phyloP scores from a whole-genome alignment of 2,113 vertebrate species.

The Abramis brama region DNA sequence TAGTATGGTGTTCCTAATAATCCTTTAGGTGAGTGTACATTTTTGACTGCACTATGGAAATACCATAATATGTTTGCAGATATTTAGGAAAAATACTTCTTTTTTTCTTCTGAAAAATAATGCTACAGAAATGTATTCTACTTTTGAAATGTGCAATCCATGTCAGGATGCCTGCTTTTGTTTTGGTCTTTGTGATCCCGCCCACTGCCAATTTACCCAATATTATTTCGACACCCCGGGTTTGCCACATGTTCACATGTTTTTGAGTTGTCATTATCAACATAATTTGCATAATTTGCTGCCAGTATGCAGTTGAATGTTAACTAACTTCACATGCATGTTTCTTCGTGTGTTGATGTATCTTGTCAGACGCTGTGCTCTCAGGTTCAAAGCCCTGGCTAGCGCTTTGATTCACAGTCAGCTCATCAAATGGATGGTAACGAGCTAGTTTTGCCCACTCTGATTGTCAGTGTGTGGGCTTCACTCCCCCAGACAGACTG shows the following conservation, averaged over 20 bases:
- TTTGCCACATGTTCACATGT: background rate
- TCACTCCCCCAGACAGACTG: constrained; percentile 41
- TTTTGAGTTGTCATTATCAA: constrained; percentile 8
- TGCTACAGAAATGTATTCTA: too few relatives aligned
- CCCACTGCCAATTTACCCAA: too few relatives aligned
- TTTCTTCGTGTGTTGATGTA: constrained; percentile 50
- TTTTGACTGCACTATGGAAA: too few relatives aligned
- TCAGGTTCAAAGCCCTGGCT: constrained; percentile 54
- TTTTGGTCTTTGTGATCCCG: too few relatives aligned
- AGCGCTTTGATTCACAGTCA: constrained; percentile 52
- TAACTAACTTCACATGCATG: constrained; percentile 32
- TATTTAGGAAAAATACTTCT: too few relatives aligned
- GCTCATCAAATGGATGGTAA: constrained; percentile 49
- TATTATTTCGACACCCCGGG: too few relatives aligned
- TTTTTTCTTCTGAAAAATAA: too few relatives aligned
- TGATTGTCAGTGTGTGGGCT: constrained; percentile 49
- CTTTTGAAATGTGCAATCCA: too few relatives aligned
- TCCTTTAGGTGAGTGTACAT: too few relatives aligned
- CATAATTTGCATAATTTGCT: background rate
- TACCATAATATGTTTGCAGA: too few relatives aligned
- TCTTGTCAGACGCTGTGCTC: constrained; percentile 42
- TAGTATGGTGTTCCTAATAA: too few relatives aligned
- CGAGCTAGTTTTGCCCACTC: constrained; percentile 50
- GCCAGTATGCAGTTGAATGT: constrained; percentile 1
- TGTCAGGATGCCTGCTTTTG: too few relatives aligned